A percentile compares a stretch with the other conserved stretches of the same genome.
Evolutionary conservation across 2,888 invertebrate species (phyloP).

Genomic region (Drosophila mimica): DNA sequence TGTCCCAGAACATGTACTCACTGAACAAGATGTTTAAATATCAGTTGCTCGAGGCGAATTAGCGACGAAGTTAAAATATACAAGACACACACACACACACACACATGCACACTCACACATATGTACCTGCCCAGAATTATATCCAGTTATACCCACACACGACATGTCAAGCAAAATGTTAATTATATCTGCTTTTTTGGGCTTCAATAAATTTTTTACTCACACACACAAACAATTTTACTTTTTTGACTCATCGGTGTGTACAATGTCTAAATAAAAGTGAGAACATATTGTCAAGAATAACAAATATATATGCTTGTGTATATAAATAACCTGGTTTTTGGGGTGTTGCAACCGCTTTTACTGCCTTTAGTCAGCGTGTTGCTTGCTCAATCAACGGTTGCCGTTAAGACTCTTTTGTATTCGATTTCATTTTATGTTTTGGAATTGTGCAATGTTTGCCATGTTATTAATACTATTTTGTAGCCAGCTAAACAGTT

Average conservation of each 20-base stretch:
- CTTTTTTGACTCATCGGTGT: background rate
- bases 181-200: slow-evolving; percentile 42
- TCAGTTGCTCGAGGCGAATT: slow-evolving; percentile 70
- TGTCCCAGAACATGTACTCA: slow-evolving; percentile 74
- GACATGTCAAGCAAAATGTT: slow-evolving; percentile 18
- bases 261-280: slow-evolving; percentile 20
- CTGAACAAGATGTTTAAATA: slow-evolving; percentile 76
- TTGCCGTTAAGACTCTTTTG: slow-evolving; percentile 8
- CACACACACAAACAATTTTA: slow-evolving; percentile 1
- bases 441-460: slow-evolving; percentile 33
- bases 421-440: slow-evolving; percentile 41
- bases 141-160: slow-evolving; percentile 8
- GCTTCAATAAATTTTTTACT: slow-evolving; percentile 43
- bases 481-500: background rate
- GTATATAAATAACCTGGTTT: slow-evolving; percentile 30
- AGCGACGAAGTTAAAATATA: slow-evolving; percentile 1
- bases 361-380: slow-evolving; percentile 4
- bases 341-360: slow-evolving; percentile 20
- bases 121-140: slow-evolving; percentile 32
- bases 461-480: background rate
- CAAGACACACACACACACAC: background rate
- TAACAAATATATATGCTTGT: background rate
- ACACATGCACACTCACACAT: slow-evolving; percentile 4
- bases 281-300: slow-evolving; percentile 16
- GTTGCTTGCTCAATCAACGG: slow-evolving; percentile 41